Percentiles rank a stretch among this genome's conserved stretches.
These are phyloP conservation scores for Augochlorella aurata DNA, from an alignment of 2,888 invertebrate species.

Conservation along the genomic window DNA sequence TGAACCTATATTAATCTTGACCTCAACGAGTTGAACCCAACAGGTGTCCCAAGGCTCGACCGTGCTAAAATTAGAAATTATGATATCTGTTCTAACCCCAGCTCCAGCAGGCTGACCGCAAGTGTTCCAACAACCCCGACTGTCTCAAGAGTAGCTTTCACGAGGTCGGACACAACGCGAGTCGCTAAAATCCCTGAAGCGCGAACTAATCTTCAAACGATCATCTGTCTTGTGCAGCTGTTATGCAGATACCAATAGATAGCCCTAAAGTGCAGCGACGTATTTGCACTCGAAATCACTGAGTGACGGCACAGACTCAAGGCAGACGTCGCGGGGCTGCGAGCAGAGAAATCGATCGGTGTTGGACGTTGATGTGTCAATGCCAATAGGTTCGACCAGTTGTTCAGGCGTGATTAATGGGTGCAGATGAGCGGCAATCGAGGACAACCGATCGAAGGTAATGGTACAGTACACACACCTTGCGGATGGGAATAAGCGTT, in stretches of 20 bases:
- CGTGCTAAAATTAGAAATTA: no score
- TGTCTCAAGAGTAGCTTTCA: no score
- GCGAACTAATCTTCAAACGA: not conserved
- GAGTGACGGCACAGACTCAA: slow-evolving; percentile 5
- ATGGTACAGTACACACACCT: slow-evolving; percentile 35
- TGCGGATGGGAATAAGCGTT: slow-evolving; percentile 28
- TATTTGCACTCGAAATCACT: not conserved
- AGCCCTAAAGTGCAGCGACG: not conserved
- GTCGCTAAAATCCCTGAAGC: not conserved
- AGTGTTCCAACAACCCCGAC: no score
- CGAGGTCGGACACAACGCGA: no score
- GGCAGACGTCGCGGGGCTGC: not conserved
- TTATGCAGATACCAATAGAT: not conserved
- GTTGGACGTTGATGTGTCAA: slow-evolving; percentile 31
- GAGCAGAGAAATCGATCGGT: slow-evolving; percentile 36
- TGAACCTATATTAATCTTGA: no score
- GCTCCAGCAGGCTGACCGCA: no score
- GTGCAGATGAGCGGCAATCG: slow-evolving; percentile 33
- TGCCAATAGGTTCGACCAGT: slow-evolving; percentile 41
- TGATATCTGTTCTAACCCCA: no score
- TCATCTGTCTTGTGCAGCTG: no score
- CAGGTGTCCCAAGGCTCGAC: no score
- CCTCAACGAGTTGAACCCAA: no score
- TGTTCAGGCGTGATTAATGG: slow-evolving; percentile 51
- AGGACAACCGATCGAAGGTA: slow-evolving; percentile 45